Evolutionary conservation across 2,113 vertebrate species (phyloP).

Genomic region (Phalacrocorax pelagicus): DNA sequence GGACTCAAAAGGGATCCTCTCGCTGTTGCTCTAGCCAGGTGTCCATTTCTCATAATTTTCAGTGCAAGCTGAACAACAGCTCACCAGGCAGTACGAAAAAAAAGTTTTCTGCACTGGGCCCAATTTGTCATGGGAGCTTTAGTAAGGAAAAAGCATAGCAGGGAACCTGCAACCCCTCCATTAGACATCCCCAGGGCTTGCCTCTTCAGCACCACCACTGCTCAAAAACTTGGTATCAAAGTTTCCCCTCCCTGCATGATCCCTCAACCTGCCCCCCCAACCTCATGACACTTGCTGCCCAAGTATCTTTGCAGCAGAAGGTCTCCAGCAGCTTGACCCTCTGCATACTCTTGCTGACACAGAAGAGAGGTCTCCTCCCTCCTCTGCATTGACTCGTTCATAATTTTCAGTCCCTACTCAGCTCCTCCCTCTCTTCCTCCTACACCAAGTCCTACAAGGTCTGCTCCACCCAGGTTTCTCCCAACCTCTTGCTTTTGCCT

Average conservation of each 20-base stretch:
- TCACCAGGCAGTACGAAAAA: rapidly evolving
- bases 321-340: neutral
- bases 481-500: neutral
- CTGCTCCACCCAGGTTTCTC: neutral
- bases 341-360: neutral
- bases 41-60: rapidly evolving
- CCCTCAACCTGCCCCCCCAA: neutral
- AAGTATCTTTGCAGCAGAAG: rapidly evolving
- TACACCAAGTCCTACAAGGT: neutral
- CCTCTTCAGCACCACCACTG: neutral
- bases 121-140: neutral
- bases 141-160: neutral
- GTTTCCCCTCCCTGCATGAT: no score
- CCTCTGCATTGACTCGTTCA: neutral
- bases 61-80: rapidly evolving
- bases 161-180: neutral
- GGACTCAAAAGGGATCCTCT: neutral
- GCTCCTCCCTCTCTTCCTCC: slow-evolving; percentile 22
- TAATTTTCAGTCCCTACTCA: neutral
- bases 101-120: neutral
- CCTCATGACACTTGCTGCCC: neutral
- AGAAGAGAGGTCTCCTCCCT: neutral
- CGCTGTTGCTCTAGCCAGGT: neutral
- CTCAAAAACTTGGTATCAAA: neutral
- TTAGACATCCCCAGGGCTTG: neutral